Evolutionary conservation across 2,888 invertebrate species (phyloP), one percentile per base, ranked within the genome.

Genomic region (Mimumesa dahlbomi): DNA sequence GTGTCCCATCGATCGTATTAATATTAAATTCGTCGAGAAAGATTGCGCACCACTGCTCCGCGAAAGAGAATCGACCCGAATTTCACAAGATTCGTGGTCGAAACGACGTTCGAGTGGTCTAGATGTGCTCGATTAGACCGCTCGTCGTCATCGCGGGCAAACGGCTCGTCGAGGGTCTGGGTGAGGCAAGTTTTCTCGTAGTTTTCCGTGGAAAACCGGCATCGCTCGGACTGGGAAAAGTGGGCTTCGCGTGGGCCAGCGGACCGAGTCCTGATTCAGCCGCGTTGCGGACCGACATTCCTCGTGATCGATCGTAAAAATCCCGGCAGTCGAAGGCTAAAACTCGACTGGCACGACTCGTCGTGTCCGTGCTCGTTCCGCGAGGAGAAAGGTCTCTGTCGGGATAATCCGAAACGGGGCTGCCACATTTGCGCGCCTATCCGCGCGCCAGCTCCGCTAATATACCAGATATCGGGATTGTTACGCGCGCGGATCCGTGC

Each of bases 281-380:
- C 65, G 61, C 59, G 68, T 38, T 65, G 57, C 64, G 62, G 49
- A 38, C 53, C 73, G 62, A 48, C 77, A 77, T 78, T 77, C 73
- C 77, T 53, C 63, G 34, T 56, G 73, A 77, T 73, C 75, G 73
- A 69, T 54, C 62, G 64, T 59, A 78, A 78, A 78, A 77, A 73
- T 73, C 48, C 18, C 7, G n/a, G n/a, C n/a, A 49, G 49, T 54
- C 73, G 73, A 77, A 77, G 75, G 77, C 63, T 77, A 54, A 50
- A 66, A 61, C 66, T 61, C 58, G 45, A 64, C 70, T 29, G 58
- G 56, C 57, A n/a, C 61, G 58, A 53, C 43, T 75, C 69, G 58
- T 69, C 75, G 64, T 57, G 65, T 34, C 63, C 70, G 62, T 18
- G 46, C 49, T 38, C 58, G 59, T 29, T 7, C 46, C 45, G 29